Percentiles rank a stretch among this genome's conserved stretches.
These are phyloP conservation scores for Macaria liturata DNA, from an alignment of 2,888 invertebrate species.

Conservation along the genomic window DNA sequence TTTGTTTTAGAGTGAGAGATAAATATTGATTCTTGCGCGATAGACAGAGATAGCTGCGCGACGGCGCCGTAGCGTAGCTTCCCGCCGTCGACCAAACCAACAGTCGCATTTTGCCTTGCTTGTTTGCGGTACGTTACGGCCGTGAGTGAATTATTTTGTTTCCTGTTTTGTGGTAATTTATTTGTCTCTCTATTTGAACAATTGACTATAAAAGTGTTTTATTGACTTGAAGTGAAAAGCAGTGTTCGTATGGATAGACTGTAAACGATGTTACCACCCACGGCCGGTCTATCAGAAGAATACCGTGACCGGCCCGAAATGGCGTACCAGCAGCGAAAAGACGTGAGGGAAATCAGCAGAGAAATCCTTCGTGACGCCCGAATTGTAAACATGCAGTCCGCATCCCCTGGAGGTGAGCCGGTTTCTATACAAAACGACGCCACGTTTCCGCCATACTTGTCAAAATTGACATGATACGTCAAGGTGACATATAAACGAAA, in stretches of 20 bases:
- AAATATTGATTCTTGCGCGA: slow-evolving; percentile 37
- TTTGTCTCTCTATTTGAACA: slow-evolving; percentile 30
- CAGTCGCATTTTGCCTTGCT: slow-evolving; percentile 74
- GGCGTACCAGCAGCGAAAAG: slow-evolving; percentile 76
- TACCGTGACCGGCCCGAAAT: slow-evolving; percentile 77
- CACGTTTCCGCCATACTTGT: slow-evolving; percentile 83
- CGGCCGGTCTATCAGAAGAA: slow-evolving; percentile 77
- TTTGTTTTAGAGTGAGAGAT: slow-evolving; percentile 53
- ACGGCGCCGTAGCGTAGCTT: slow-evolving; percentile 78
- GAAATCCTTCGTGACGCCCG: slow-evolving; percentile 76
- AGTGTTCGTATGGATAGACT: slow-evolving; percentile 73
- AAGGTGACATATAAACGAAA: slow-evolving; percentile 81
- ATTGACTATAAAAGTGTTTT: slow-evolving; percentile 44
- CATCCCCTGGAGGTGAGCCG: slow-evolving; percentile 79
- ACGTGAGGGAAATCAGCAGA: slow-evolving; percentile 73
- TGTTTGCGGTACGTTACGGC: slow-evolving; percentile 66
- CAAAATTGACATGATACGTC: slow-evolving; percentile 80
- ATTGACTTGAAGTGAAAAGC: slow-evolving; percentile 52
- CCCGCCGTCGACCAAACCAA: slow-evolving; percentile 74
- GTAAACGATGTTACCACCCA: slow-evolving; percentile 77
- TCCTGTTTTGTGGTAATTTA: slow-evolving; percentile 38
- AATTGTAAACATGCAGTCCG: slow-evolving; percentile 69
- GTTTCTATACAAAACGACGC: slow-evolving; percentile 72
- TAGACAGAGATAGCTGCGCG: slow-evolving; percentile 62
- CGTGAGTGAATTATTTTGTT: slow-evolving; percentile 55